Base-by-base conservation (phyloP, 2,888 invertebrate species). In the Drosophila leonis region DNA sequence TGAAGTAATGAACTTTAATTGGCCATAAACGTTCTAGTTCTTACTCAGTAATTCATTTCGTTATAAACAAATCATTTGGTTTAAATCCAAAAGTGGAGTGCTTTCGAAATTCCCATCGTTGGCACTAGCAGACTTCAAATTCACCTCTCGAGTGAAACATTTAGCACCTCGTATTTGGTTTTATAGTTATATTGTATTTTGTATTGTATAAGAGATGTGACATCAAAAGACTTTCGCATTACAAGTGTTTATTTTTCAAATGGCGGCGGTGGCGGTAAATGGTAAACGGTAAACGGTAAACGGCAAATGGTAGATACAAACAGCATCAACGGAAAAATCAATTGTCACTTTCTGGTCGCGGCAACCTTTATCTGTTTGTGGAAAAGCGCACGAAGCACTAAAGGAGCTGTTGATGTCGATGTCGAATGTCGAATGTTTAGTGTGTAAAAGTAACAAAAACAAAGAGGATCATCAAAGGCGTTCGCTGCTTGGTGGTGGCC, bases 271-370 rank as follows among this genome's bases (percentile, higher is more conserved):
- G 75, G 68, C 35, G 37, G 56, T 20, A 46, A 48, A 55, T 24
- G 41, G 24, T 42, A 49, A 62, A 37, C 7, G 37, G 37, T n/a
- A 52, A 35, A 52, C 15, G 29, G 48, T 46, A 15, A 48, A n/a
- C 37, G 51, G 13, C 8, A 49, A 33, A 20, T 18, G 20, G 33
- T 49, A 8, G 18, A 49, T 33, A 7, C 48, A 27, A 24, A 39
- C 55, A 57, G 46, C 63, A 74, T 57, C 60, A 39, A 61, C 42
- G 18, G 63, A 65, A 78, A 83, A 84, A 81, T 88, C 89, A 81
- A 83, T 89, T 89, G 83, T 72, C 83, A 86, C 83, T 83, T 82
- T 78, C 73, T 89, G 89, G 78, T 78, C 65, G 86, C 54, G 67
- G 64, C 86, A 84, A 86, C 89, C 84, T 87, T 81, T 80, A 70